Evolutionary conservation across 2,888 invertebrate genomes (phyloP).

Genomic region (Schrankia costaestrigalis): DNA sequence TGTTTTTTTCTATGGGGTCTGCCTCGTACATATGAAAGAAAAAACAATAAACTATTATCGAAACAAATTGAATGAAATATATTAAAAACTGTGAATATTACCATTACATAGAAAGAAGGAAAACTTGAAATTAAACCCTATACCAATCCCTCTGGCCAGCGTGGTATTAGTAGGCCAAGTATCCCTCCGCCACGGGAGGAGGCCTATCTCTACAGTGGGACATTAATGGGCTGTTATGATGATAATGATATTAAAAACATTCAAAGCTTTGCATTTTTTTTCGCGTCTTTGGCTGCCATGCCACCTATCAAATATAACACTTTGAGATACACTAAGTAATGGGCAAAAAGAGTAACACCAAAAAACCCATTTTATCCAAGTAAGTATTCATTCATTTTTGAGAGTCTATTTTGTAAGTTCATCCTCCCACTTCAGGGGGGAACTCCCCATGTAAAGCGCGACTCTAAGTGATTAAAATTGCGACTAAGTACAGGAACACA

Average conservation of each 20-base stretch:
- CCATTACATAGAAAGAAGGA: too few species aligned
- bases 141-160: too few species aligned
- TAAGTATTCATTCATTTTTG: constrained; percentile 52
- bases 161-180: too few species aligned
- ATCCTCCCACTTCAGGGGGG: constrained; percentile 11
- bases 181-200: too few species aligned
- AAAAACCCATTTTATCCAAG: constrained; percentile 49
- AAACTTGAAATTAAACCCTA: too few species aligned
- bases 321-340: constrained; percentile 47
- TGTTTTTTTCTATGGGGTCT: too few species aligned
- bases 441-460: constrained; percentile 27
- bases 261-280: constrained; percentile 39
- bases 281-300: constrained; percentile 47
- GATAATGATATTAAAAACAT: not conserved
- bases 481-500: constrained; percentile 57
- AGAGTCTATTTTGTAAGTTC: constrained; percentile 49
- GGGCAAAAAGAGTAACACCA: constrained; percentile 40
- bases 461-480: constrained; percentile 74
- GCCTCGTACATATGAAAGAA: too few species aligned
- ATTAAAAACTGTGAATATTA: too few species aligned
- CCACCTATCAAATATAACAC: constrained; percentile 46
- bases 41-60: too few species aligned
- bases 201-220: too few species aligned
- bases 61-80: too few species aligned
- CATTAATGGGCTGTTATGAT: too few species aligned